These are phyloP conservation scores for Trachelipus rathkii DNA, from an alignment of 1,140 invertebrate species.

Conservation along the genomic window DNA sequence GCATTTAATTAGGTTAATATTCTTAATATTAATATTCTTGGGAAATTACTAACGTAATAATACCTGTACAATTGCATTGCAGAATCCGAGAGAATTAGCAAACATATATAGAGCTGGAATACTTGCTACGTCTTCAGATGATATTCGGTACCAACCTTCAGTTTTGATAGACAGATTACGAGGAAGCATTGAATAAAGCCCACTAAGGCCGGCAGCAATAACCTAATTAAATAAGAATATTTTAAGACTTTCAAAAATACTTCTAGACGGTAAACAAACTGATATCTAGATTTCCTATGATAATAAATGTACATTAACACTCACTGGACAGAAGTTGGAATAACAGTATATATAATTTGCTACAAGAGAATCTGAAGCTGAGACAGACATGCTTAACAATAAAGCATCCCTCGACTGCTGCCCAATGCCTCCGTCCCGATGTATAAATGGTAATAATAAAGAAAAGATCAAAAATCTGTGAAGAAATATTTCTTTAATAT, in stretches of 20 bases:
- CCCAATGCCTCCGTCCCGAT: conserved; percentile 81
- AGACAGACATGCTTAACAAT: conserved; percentile 86
- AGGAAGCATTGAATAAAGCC: conserved; percentile 85
- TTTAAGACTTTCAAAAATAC: background rate
- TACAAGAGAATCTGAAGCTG: conserved; percentile 76
- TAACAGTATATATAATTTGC: conserved; percentile 80
- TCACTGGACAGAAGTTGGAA: conserved; percentile 86
- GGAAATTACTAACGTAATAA: background rate
- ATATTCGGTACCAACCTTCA: conserved; percentile 78
- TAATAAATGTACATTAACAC: conserved; percentile 36
- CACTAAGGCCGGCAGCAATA: conserved; percentile 76
- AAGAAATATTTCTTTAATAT: background rate
- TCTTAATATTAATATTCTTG: background rate
- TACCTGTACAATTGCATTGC: conserved; percentile 86
- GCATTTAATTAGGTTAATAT: background rate
- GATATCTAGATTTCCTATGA: background rate
- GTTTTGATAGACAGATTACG: conserved; percentile 66
- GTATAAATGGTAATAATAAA: conserved; percentile 82
- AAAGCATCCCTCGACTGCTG: conserved; percentile 90
- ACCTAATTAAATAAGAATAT: conserved; percentile 51
- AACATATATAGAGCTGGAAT: conserved; percentile 81
- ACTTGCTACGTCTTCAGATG: conserved; percentile 78
- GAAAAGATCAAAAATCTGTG: conserved; percentile 85
- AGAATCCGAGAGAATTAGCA: conserved; percentile 91
- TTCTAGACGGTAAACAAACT: conserved; percentile 13